Evolutionary conservation across 35 echinoderm and acorn worm genomes (phyloP).

Genomic region (Heliocidaris tuberculata): DNA sequence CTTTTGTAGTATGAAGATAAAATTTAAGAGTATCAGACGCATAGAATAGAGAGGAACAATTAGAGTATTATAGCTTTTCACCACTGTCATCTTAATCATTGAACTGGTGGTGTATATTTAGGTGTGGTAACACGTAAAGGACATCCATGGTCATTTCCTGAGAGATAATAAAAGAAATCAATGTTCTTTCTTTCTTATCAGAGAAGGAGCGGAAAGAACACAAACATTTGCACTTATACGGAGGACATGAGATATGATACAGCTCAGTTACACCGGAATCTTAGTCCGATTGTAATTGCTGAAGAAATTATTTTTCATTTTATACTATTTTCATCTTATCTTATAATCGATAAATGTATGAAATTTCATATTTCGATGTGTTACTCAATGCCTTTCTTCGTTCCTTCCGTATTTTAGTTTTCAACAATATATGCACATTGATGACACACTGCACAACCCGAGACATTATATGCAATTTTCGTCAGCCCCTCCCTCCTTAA

Average conservation of each 20-base stretch:
- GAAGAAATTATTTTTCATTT: background rate
- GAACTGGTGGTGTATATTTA: background rate
- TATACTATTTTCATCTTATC: background rate
- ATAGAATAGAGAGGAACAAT: background rate
- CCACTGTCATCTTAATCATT: background rate
- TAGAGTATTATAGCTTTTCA: background rate
- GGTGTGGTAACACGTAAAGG: background rate
- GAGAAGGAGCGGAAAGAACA: background rate
- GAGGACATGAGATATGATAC: background rate
- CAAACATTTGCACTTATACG: background rate
- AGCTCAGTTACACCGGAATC: background rate
- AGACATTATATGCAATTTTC: no score
- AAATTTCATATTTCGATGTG: background rate
- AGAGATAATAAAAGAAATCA: background rate
- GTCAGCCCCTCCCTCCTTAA: no score
- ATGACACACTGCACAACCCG: no score
- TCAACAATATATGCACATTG: no score
- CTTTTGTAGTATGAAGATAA: background rate
- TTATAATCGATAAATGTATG: background rate
- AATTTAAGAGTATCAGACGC: background rate
- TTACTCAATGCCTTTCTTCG: background rate
- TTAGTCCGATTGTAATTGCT: background rate
- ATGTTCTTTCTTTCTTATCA: background rate
- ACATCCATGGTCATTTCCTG: background rate
- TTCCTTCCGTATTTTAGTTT: no score